A percentile compares a stretch with the other conserved stretches of the same genome.
phyloP scores from a whole-genome alignment of 1,140 invertebrate species.

The Hormaphis cornu region DNA sequence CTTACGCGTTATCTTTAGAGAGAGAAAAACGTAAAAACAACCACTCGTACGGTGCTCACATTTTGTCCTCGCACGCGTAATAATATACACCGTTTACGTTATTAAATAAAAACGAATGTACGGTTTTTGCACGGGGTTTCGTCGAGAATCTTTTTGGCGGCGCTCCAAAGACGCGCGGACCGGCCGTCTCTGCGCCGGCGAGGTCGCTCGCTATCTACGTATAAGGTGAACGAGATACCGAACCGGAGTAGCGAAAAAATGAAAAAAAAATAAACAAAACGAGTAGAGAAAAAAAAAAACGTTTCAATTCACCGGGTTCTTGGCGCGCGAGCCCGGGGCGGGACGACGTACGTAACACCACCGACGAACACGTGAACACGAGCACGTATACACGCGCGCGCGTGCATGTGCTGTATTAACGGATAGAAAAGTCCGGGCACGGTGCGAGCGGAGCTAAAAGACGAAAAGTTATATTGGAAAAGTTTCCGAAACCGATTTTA shows the following conservation, averaged over 20 bases:
- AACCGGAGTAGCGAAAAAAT: not conserved
- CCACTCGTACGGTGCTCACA: no score
- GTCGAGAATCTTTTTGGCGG: not conserved
- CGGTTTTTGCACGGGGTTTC: slow-evolving; percentile 1
- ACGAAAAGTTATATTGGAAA: slow-evolving; percentile 27
- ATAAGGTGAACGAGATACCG: slow-evolving; percentile 8
- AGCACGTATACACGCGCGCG: no score
- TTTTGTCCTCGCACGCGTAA: no score
- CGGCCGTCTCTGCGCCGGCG: not conserved
- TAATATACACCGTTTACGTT: not conserved
- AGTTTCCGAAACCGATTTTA: slow-evolving; percentile 19
- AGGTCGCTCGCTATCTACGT: no score
- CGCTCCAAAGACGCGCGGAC: slow-evolving; percentile 4
- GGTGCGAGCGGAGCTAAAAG: not conserved
- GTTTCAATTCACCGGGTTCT: slow-evolving; percentile 17
- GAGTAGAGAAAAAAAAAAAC: slow-evolving; percentile 16
- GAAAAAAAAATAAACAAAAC: no score
- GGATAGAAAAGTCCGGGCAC: not conserved
- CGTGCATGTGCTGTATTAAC: not conserved
- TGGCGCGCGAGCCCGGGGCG: not conserved
- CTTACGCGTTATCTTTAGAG: no score
- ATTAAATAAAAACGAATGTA: slow-evolving; percentile 18
- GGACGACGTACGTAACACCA: slow-evolving; percentile 16
- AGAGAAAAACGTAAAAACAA: no score
- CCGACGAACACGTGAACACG: not conserved